Conservation (phyloP, 2,113 vertebrate species). For the Antigone vipio region DNA sequence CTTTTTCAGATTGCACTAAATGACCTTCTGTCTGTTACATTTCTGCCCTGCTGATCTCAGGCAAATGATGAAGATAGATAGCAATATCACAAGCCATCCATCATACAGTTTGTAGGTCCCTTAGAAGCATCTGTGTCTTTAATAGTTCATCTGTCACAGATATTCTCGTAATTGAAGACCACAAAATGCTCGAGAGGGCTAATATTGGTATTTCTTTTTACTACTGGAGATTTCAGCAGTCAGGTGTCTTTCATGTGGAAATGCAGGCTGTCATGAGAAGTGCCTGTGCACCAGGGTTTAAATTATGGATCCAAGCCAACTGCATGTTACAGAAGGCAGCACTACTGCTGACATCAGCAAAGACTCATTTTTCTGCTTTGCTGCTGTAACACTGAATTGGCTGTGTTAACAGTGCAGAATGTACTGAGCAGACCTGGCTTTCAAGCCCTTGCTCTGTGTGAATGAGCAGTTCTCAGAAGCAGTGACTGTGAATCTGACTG, state of each 20-base stretch:
- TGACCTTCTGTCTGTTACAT: slow-evolving; percentile 52
- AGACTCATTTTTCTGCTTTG: background rate
- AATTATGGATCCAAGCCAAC: background rate
- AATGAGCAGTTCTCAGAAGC: background rate
- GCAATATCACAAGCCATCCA: slow-evolving; percentile 11
- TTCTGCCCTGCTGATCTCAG: slow-evolving; percentile 53
- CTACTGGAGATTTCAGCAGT: background rate
- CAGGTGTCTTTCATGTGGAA: background rate
- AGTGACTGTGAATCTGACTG: background rate
- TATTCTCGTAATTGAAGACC: background rate
- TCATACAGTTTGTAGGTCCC: slow-evolving; percentile 38
- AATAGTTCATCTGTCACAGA: slow-evolving; percentile 42
- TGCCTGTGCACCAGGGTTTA: background rate
- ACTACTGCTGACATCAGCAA: background rate
- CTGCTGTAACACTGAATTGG: background rate
- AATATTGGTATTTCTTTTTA: background rate
- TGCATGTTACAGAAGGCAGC: background rate
- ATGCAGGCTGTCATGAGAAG: background rate
- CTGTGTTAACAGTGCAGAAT: background rate
- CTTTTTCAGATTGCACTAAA: background rate
- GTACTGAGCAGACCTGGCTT: background rate
- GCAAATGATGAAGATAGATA: slow-evolving; percentile 53
- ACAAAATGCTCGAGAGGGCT: background rate
- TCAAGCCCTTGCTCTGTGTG: background rate
- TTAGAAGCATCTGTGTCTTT: slow-evolving; percentile 46